Evolutionary conservation across 1,140 invertebrate species (phyloP), one percentile per base, ranked within the genome.

Genomic region (Cephus cinctus): DNA sequence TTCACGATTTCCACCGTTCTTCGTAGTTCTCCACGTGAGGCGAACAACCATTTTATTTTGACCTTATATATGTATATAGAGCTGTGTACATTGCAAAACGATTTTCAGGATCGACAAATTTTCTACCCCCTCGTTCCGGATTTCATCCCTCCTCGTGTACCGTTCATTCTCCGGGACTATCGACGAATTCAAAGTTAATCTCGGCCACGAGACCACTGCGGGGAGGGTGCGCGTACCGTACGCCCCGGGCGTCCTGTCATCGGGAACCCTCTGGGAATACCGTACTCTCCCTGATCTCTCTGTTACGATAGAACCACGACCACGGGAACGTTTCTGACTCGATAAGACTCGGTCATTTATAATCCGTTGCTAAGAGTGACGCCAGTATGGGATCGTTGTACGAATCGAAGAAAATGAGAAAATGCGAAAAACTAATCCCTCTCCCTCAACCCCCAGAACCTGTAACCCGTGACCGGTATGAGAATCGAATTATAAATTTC

Each of bases 291-390:
- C 63, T 64, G 63, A 65, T 65, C 60, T 63, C 58, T 64, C 57
- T 65, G 30, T 50, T 61, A 56, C 59, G 60, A 61, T 62, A 62
- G 56, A 53, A 56, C 49, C 60, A 56, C 44, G 49, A 55, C 47
- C 60, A 61, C 49, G 25, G n/a, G 25, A 27, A n/a, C 39, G 54
- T 49, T 61, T 57, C 56, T 57, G 52, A 47, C 42, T 51, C 63
- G 63, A 67, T 67, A 64, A 67, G 56, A 57, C 55, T 67, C 55
- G 56, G 62, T 63, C 61, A 67, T 67, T 67, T 67, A 67, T 67
- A 67, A 67, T 64, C 61, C 61, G 59, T 50, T 41, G 36, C 42
- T 22, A 27, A 31, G 16, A 44, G 25, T n/a, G 25, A 27, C 25
- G 25, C 25, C n/a, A n/a, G n/a, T n/a, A n/a, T n/a, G n/a, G n/a